A percentile compares a stretch with the other conserved stretches of the same genome.
These are phyloP conservation scores for Grantiella picta DNA, from an alignment of 2,113 vertebrate species.

Conservation along the genomic window DNA sequence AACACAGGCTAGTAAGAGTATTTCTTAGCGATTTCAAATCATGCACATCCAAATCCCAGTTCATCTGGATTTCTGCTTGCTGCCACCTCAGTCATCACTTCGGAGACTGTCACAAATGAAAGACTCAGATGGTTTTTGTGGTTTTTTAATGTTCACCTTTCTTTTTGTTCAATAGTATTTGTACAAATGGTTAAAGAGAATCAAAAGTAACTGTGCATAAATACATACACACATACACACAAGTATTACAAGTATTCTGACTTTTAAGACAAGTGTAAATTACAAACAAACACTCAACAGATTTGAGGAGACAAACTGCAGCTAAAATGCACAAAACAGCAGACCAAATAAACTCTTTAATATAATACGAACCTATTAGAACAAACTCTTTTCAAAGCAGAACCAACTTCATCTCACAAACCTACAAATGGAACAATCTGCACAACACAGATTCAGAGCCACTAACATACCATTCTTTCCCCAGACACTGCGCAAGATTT, in stretches of 20 bases:
- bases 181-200: background rate
- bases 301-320: background rate
- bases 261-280: background rate
- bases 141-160: background rate
- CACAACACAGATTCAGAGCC: background rate
- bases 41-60: background rate
- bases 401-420: background rate
- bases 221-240: background rate
- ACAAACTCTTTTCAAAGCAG: background rate
- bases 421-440: background rate
- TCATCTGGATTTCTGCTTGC: background rate
- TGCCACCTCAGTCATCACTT: background rate
- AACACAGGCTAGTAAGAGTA: background rate
- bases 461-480: background rate
- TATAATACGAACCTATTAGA: background rate
- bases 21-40: background rate
- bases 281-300: background rate
- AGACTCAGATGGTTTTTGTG: background rate
- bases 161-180: background rate
- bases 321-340: background rate
- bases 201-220: background rate
- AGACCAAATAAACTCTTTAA: background rate
- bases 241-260: background rate
- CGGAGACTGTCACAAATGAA: background rate
- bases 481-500: background rate